Conservation (phyloP, 2,797 vertebrate species). For the Pogoniulus pusillus region DNA sequence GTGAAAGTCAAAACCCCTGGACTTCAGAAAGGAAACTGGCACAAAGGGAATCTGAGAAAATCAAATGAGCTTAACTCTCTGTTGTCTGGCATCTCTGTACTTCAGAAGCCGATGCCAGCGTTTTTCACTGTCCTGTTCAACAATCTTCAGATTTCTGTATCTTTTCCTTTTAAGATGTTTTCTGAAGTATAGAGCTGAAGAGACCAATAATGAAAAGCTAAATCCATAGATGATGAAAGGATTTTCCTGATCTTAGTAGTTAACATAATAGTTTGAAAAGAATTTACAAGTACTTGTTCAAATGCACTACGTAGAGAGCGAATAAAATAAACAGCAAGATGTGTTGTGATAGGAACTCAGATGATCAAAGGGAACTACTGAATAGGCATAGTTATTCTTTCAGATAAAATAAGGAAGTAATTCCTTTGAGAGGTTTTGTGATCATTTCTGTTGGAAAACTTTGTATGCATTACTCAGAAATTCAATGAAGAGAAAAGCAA, state of each 20-base stretch:
- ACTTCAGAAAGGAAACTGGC: conserved; percentile 13
- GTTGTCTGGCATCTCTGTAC: conserved; percentile 2
- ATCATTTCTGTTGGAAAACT: conserved; percentile 69
- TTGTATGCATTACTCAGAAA: conserved; percentile 69
- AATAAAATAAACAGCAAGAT: conserved; percentile 75
- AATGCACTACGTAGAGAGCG: conserved; percentile 43
- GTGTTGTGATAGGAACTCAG: conserved; percentile 67
- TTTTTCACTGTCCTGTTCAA: conserved; percentile 29
- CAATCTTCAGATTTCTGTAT: conserved; percentile 14
- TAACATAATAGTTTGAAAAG: conserved; percentile 69
- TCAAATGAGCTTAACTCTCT: conserved; percentile 46
- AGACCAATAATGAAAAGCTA: conserved; percentile 59
- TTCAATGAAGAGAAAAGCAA: conserved; percentile 66
- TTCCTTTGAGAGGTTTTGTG: conserved; percentile 72
- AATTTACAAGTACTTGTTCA: conserved; percentile 65
- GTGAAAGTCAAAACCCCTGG: conserved; percentile 25
- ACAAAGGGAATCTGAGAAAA: conserved; percentile 36
- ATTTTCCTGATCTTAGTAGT: conserved; percentile 61
- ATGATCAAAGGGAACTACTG: conserved; percentile 71
- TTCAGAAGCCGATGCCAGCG: background rate
- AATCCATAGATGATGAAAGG: conserved; percentile 63
- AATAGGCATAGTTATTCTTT: conserved; percentile 71
- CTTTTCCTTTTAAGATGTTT: conserved; percentile 61
- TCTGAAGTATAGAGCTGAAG: conserved; percentile 49
- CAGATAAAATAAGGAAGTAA: conserved; percentile 73